Conservation (phyloP, 2,113 vertebrate genomes). For the Gopherus flavomarginatus region DNA sequence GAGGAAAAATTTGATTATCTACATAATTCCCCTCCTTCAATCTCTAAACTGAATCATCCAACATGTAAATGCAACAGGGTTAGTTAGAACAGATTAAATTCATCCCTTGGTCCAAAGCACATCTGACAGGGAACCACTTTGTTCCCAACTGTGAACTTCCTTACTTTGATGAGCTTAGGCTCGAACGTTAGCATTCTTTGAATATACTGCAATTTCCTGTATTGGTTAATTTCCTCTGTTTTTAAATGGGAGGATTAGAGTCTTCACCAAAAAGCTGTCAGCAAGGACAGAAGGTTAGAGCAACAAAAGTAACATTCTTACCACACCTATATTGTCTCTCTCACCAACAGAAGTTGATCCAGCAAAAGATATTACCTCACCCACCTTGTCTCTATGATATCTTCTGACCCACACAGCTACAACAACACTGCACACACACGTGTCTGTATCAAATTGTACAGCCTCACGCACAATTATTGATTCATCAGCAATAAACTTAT, state of each 20-base stretch:
- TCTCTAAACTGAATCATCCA: background rate
- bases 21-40: background rate
- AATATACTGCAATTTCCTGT: background rate
- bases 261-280: background rate
- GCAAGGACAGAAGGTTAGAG: background rate
- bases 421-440: background rate
- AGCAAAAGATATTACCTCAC: background rate
- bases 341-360: background rate
- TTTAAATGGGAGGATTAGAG: background rate
- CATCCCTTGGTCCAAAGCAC: background rate
- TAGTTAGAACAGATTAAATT: background rate
- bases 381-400: background rate
- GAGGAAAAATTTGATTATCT: no score
- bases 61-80: background rate
- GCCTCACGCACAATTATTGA: background rate
- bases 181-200: background rate
- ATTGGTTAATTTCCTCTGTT: background rate
- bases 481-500: background rate
- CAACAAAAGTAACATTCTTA: conserved; percentile 12
- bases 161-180: background rate
- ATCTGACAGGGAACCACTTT: background rate
- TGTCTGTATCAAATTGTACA: background rate
- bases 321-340: background rate
- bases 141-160: background rate
- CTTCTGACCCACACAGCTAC: background rate